Conservation (phyloP, 2,797 vertebrate species). For the Premnoplex brunnescens region DNA sequence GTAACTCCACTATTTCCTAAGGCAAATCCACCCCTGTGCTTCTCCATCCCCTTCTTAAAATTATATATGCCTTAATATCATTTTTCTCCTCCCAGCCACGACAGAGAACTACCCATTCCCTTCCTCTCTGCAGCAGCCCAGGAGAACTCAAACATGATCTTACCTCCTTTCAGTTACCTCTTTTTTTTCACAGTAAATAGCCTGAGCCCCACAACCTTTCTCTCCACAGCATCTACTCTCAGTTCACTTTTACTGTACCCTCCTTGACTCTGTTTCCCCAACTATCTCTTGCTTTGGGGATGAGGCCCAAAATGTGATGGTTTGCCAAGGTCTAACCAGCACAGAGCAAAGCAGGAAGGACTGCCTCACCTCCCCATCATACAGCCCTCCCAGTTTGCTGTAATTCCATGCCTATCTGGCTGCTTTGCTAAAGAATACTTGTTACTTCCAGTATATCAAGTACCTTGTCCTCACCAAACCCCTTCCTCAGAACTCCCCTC, state of each 20-base stretch:
- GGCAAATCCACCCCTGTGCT: not conserved
- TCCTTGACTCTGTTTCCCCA: not conserved
- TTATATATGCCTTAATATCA: not conserved
- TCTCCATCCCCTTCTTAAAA: not conserved
- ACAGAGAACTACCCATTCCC: not conserved
- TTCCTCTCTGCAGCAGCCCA: not conserved
- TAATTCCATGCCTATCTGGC: not conserved
- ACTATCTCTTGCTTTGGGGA: not conserved
- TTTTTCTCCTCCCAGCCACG: not conserved
- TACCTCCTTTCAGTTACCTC: not conserved
- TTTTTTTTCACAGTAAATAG: not conserved
- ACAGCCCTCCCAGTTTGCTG: not conserved
- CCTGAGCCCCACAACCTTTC: not conserved
- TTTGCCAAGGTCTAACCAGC: not conserved
- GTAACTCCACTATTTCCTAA: not conserved
- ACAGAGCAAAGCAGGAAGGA: not conserved
- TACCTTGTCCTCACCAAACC: accelerated
- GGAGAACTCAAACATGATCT: not conserved
- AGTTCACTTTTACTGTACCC: not conserved
- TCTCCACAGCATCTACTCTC: not conserved
- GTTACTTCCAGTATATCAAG: not conserved
- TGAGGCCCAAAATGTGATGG: not conserved
- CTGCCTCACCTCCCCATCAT: not conserved
- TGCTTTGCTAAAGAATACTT: not conserved
- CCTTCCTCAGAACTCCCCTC: not conserved